Percentiles rank a stretch among this genome's conserved stretches.
Conservation (phyloP, 1,140 invertebrate species). For the Octopus bimaculoides region DNA sequence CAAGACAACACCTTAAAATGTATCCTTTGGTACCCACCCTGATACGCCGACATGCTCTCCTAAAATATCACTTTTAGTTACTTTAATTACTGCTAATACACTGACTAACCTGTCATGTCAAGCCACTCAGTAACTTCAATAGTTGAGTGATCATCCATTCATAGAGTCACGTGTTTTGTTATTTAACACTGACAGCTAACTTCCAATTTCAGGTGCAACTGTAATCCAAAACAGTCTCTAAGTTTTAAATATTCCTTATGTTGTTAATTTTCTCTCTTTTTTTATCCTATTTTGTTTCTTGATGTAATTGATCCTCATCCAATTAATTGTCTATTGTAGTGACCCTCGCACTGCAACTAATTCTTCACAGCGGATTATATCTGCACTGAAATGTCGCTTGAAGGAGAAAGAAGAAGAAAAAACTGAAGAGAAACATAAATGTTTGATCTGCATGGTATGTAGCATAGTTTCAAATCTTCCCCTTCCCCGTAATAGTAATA, state of each 20-base stretch:
- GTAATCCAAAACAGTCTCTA: neutral
- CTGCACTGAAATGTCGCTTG: constrained; percentile 70
- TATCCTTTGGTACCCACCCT: no score
- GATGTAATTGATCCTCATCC: neutral
- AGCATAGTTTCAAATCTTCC: neutral
- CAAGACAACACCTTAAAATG: no score
- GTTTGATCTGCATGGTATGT: constrained; percentile 83
- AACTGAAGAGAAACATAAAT: constrained; percentile 65
- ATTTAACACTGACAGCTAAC: no score
- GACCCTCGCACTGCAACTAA: neutral
- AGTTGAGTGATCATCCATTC: no score
- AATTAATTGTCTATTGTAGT: neutral
- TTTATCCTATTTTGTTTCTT: constrained; percentile 13
- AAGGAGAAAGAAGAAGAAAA: constrained; percentile 65
- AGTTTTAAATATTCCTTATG: neutral
- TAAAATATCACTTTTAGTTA: no score
- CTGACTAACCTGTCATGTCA: no score
- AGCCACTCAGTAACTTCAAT: no score
- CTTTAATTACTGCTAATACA: no score
- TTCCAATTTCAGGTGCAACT: no score
- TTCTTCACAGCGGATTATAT: constrained; percentile 60
- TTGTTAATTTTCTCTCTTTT: neutral
- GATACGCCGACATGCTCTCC: no score
- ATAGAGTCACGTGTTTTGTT: no score
- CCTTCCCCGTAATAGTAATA: no score